These are phyloP conservation scores for Adela reaumurella DNA, from an alignment of 2,888 invertebrate genomes.

Conservation along the genomic window DNA sequence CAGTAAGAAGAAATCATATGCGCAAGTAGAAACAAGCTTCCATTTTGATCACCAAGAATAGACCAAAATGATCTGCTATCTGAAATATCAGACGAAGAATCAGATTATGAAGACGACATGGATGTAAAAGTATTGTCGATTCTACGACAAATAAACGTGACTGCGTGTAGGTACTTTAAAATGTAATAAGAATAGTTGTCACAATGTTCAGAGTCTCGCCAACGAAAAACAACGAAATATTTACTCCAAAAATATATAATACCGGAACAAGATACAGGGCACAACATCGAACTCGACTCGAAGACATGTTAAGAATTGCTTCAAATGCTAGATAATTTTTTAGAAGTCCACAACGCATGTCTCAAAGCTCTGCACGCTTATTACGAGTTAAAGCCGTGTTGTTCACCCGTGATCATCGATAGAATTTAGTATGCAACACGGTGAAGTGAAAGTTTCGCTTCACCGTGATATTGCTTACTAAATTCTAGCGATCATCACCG, in stretches of 20 bases:
- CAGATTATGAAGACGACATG: background rate
- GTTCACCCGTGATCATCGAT: too few relatives aligned
- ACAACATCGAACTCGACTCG: slow-evolving; percentile 10
- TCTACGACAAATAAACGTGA: too few relatives aligned
- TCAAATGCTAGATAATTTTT: slow-evolving; percentile 11
- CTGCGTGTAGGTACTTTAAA: background rate
- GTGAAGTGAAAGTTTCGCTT: too few relatives aligned
- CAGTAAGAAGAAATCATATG: slow-evolving; percentile 6
- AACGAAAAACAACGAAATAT: slow-evolving; percentile 9
- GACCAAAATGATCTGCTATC: too few relatives aligned
- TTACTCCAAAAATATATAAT: slow-evolving; percentile 11
- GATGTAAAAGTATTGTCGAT: too few relatives aligned
- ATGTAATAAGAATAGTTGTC: slow-evolving; percentile 8
- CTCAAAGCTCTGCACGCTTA: slow-evolving; percentile 13
- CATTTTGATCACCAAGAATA: too few relatives aligned
- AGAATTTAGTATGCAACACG: too few relatives aligned
- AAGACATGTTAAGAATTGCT: slow-evolving; percentile 13
- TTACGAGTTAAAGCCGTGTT: too few relatives aligned
- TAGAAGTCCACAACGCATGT: slow-evolving; percentile 10
- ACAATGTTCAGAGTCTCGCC: slow-evolving; percentile 7
- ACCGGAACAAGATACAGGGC: slow-evolving; percentile 9
- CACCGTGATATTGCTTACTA: too few relatives aligned
- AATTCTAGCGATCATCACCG: too few relatives aligned
- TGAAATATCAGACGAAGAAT: background rate
- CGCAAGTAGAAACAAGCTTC: background rate